phyloP scores from a whole-genome alignment of 2,888 invertebrate species.

The Brenthis hecate region DNA sequence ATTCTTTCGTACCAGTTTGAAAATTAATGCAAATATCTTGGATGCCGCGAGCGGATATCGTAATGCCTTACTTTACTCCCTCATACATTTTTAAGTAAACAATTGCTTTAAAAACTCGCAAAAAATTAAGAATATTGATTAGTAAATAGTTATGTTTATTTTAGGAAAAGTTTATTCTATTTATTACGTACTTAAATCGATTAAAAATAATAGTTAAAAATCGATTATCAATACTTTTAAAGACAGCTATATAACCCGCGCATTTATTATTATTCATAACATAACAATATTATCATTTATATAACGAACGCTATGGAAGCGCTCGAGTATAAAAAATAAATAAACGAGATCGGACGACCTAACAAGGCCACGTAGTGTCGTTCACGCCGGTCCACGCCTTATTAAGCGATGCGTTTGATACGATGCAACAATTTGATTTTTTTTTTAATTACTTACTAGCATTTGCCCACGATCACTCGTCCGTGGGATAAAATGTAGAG shows the following conservation, averaged over 20 bases:
- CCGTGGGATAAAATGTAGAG: slow-evolving; percentile 17
- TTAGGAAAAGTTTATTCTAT: no score
- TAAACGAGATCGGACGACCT: slow-evolving; percentile 58
- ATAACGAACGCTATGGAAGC: slow-evolving; percentile 32
- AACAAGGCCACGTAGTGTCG: slow-evolving; percentile 57
- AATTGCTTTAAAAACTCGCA: no score
- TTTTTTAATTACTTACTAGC: not conserved
- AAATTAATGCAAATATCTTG: slow-evolving; percentile 66
- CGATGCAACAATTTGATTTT: slow-evolving; percentile 27
- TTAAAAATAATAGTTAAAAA: not conserved
- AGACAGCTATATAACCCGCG: not conserved
- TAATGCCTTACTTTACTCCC: not conserved
- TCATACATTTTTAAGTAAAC: slow-evolving; percentile 1
- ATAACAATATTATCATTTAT: slow-evolving; percentile 23
- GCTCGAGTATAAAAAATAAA: slow-evolving; percentile 45
- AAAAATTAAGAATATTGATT: no score
- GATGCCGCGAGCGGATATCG: slow-evolving; percentile 33
- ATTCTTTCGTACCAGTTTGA: slow-evolving; percentile 59
- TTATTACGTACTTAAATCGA: not conserved
- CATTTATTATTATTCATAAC: slow-evolving; percentile 7
- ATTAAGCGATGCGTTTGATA: slow-evolving; percentile 32
- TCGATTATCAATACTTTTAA: not conserved
- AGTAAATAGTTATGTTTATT: no score
- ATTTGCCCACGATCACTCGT: slow-evolving; percentile 8
- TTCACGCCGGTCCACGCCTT: slow-evolving; percentile 44